Evolutionary conservation across 2,888 invertebrate species (phyloP), one percentile per base, ranked within the genome.

Genomic region (Troides oblongomaculatus): DNA sequence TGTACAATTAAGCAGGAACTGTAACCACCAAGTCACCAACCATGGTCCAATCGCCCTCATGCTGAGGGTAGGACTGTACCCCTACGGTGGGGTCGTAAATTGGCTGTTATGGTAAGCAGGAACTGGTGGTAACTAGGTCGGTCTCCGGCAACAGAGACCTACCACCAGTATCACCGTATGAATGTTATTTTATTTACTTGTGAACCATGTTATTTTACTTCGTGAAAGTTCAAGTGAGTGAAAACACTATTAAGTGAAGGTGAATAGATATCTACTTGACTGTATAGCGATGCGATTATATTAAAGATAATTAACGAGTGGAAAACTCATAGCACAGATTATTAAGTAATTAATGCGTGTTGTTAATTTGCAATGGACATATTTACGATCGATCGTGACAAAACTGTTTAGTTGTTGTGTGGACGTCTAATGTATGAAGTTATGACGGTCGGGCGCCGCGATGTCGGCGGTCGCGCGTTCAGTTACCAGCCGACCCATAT

Each of bases 401-500:
- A 53, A 53, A 53, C n/a, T 53, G 53, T 53, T 53, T 53, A 18
- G n/a, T 53, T 18, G 53, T 25, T 10, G 58, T 65, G 18, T 60
- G n/a, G 4, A 59, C n/a, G 46, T 66, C 36, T 23, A 18, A 21
- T 30, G n/a, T 18, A 23, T 57, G 21, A 43, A 67, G 57, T 67
- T 57, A 68, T 58, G 58, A 58, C 58, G 25, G 12, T 46, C 25
- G 36, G 68, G 65, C 72, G 73, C 71, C 69, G 53, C 21, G 62
- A 60, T 60, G 73, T 62, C 70, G 72, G 64, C 62, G 74, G 74
- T 72, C 74, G 74, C 76, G 74, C 79, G 70, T 70, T 78, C 74
- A 77, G 76, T 78, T 81, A 78, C 80, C 76, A 75, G 75, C 76
- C 82, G 84, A 84, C 84, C 85, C 78, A 84, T 76, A 79, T 83